Base-by-base conservation (phyloP, 1,140 invertebrate genomes). In the Microvelia longipes region DNA sequence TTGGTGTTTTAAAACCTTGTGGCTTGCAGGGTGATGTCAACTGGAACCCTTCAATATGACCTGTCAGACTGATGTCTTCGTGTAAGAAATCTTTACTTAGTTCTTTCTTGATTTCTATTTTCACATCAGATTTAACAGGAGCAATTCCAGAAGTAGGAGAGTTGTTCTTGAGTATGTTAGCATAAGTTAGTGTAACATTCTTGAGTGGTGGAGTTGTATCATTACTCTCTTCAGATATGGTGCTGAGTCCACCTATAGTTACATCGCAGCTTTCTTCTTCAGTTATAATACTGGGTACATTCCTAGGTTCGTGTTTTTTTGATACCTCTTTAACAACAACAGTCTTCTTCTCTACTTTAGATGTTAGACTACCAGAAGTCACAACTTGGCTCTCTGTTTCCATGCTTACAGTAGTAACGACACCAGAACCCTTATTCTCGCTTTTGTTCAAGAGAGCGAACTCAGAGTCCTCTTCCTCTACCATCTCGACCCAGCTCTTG, bases 21-120 rank as follows among this genome's bases (percentile, higher is more conserved):
- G 28, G 27, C 67, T 75, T 75, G 25, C 71, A 28, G 24, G 75
- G 75, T 24, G 72, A 74, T 19, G 69, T 70, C 68, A 75, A 69
- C 25, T 74, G 73, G n/a, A 75, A 73, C 27, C 71, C 73, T 64
- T 75, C 73, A 26, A 75, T 63, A 60, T 74, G 74, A 30, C 73
- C 71, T 0, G 75, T 72, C 24, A 75, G 68, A 71, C 75, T 75
- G 13, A 75, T 68, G 14, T 75, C 75, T 1, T 75, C 74, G 63
- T 75, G 73, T 1, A 73, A 19, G 24, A 69, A 65, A 28, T 63
- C 66, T 71, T 72, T 71, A 1, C 50, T 61, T 14, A 28, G 28
- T 67, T 74, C 68, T 26, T 68, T 71, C 69, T 73, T 72, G 1
- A 68, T 60, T 0, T 68, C 67, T 25, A 61, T 69, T 35, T 69